Evolutionary conservation across 2,797 vertebrate species (phyloP).

Genomic region (Vultur gryphus): DNA sequence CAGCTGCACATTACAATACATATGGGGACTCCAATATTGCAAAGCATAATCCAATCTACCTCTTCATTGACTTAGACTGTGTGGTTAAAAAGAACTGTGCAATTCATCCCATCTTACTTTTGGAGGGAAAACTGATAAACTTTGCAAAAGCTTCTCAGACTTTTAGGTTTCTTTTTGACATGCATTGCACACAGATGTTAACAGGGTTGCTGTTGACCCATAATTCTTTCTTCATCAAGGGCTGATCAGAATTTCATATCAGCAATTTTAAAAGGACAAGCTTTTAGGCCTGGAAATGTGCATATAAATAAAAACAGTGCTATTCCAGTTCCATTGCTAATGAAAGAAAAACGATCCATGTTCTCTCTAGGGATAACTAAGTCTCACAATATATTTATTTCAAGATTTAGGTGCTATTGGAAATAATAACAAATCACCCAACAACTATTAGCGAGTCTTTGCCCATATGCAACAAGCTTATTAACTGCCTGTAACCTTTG

Average conservation of each 20-base stretch:
- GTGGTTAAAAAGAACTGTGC: background rate
- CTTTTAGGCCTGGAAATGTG: conserved; percentile 37
- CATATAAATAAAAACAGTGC: conserved; percentile 54
- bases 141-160: background rate
- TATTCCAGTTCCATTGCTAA: conserved; percentile 26
- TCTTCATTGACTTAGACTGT: background rate
- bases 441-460: conserved; percentile 33
- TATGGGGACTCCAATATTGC: background rate
- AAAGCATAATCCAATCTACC: background rate
- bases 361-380: conserved; percentile 38
- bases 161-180: conserved; percentile 24
- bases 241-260: conserved; percentile 50
- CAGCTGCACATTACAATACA: background rate
- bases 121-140: background rate
- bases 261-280: conserved; percentile 43
- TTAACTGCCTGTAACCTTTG: conserved; percentile 46
- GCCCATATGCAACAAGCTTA: conserved; percentile 21
- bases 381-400: conserved; percentile 57
- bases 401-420: conserved; percentile 43
- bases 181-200: background rate
- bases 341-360: conserved; percentile 54
- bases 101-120: background rate
- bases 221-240: conserved; percentile 50
- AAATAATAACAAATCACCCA: conserved; percentile 41
- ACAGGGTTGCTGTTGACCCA: background rate